Evolutionary conservation across 1,140 invertebrate species (phyloP).

Genomic region (Bradysia coprophila): DNA sequence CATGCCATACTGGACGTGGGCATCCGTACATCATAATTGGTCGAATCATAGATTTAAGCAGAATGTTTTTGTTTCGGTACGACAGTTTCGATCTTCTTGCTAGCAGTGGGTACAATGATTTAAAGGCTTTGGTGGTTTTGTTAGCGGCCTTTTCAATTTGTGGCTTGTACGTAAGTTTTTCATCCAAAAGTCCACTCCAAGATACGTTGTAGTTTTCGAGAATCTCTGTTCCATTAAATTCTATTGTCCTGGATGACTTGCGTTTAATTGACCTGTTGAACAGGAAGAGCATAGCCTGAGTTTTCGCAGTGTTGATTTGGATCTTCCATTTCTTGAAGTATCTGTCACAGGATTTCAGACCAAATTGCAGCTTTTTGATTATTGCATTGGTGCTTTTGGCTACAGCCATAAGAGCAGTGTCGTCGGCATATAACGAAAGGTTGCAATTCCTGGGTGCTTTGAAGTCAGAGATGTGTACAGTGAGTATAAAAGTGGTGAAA

Average conservation of each 20-base stretch:
- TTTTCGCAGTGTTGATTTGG: background rate
- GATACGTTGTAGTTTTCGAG: background rate
- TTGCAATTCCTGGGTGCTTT: background rate
- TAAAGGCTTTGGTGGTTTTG: background rate
- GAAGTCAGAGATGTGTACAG: background rate
- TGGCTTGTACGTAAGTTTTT: background rate
- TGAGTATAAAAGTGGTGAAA: background rate
- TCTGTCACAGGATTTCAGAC: background rate
- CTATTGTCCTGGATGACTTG: background rate
- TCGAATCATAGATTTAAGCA: slow-evolving; percentile 8
- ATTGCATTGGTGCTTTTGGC: background rate
- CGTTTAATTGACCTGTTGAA: background rate
- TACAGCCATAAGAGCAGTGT: slow-evolving; percentile 5
- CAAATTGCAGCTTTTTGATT: background rate
- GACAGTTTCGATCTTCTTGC: slow-evolving; percentile 5
- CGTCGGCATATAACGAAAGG: background rate
- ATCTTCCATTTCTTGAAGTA: background rate
- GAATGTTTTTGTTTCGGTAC: slow-evolving; percentile 8
- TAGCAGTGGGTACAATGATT: background rate
- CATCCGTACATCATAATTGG: slow-evolving; percentile 7
- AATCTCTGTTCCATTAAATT: background rate
- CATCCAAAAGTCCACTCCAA: background rate
- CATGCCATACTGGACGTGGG: slow-evolving; percentile 8
- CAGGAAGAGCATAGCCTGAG: background rate
- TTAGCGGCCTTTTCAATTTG: background rate